Percentiles rank a stretch among this genome's conserved stretches.
Evolutionary conservation across 2,113 vertebrate genomes (phyloP).

Genomic region (Brachypteracias leptosomus): DNA sequence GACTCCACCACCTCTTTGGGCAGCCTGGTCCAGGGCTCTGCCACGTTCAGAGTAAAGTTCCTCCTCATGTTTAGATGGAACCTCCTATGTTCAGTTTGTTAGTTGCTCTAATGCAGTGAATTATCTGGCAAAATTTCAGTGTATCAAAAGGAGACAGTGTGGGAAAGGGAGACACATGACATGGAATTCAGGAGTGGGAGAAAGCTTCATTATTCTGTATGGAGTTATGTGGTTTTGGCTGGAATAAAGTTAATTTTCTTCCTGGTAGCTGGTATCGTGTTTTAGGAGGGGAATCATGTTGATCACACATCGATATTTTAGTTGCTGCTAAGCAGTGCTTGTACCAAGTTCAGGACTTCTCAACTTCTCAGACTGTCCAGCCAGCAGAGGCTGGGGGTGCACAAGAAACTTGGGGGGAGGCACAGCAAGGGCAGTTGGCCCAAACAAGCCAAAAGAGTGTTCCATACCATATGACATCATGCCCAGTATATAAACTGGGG

Average conservation of each 20-base stretch:
- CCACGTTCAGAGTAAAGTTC: too few species aligned
- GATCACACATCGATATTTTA: neutral
- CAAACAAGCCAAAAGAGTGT: neutral
- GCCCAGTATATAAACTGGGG: neutral
- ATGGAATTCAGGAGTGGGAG: neutral
- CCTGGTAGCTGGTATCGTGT: neutral
- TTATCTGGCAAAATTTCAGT: neutral
- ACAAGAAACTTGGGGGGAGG: neutral
- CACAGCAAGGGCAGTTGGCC: neutral
- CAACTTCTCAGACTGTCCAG: neutral
- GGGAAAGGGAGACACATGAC: neutral
- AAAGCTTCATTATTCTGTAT: neutral
- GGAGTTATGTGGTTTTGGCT: neutral
- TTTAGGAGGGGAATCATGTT: neutral
- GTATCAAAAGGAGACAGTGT: neutral
- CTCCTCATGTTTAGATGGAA: too few species aligned
- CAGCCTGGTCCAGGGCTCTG: too few species aligned
- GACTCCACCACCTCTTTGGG: too few species aligned
- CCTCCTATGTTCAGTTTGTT: neutral
- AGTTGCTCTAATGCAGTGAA: neutral
- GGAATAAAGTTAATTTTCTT: neutral
- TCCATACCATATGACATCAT: neutral
- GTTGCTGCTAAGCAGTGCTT: neutral
- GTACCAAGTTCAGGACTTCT: neutral
- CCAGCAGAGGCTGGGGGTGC: neutral